These are phyloP conservation scores for Delia radicum DNA, from an alignment of 1,140 invertebrate species.

Conservation along the genomic window DNA sequence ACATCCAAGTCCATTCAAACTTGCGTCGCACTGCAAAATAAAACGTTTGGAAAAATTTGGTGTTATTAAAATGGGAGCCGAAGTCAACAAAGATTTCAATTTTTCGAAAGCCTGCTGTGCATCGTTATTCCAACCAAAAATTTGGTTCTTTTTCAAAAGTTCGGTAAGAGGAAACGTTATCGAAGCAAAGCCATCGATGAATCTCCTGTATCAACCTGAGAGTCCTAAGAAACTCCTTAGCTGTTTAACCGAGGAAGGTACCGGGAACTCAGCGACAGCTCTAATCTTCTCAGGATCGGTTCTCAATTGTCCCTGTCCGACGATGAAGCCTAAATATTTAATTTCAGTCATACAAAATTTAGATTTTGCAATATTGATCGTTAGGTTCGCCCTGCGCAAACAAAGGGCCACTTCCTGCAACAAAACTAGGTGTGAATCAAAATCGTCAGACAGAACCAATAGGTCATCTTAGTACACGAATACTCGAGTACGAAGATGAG, in stretches of 20 bases:
- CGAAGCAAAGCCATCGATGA: too few relatives aligned
- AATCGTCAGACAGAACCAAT: not conserved
- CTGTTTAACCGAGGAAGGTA: too few relatives aligned
- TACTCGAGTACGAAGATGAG: not conserved
- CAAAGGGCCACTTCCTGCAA: not conserved
- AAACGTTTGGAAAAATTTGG: not conserved
- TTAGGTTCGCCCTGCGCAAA: not conserved
- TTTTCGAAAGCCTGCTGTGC: not conserved
- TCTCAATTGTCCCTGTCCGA: not conserved
- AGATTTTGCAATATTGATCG: not conserved
- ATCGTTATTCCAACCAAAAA: not conserved
- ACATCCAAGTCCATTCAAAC: not conserved
- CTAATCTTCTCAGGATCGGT: not conserved
- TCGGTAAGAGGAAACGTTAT: not conserved
- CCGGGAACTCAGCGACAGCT: too few relatives aligned
- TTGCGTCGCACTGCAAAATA: not conserved
- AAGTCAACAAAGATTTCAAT: not conserved
- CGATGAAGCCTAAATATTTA: not conserved
- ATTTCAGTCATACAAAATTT: not conserved
- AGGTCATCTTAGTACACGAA: slow-evolving; percentile 1
- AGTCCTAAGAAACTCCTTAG: too few relatives aligned
- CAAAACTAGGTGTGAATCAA: not conserved
- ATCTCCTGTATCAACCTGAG: not conserved
- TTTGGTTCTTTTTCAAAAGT: not conserved
- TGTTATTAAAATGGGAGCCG: not conserved